Evolutionary conservation across 2,888 invertebrate genomes (phyloP), one percentile per base, ranked within the genome.

Genomic region (Drosophila paramelanica): DNA sequence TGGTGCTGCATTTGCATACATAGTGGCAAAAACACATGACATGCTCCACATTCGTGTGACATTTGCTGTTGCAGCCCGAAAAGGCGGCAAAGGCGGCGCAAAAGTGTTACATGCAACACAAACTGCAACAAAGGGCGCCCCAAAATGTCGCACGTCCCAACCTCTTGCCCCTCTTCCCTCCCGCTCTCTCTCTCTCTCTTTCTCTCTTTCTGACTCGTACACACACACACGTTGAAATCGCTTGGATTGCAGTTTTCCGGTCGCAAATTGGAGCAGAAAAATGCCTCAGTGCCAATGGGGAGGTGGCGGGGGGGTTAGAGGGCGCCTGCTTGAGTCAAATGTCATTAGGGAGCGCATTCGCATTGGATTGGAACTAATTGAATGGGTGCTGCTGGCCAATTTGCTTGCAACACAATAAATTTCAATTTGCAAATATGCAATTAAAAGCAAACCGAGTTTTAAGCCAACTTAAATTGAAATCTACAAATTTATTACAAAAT

Each of bases 1-100:
- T 46, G 66, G 43, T 8, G 53, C 53, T 64, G 62, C 68, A 85
- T 79, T 82, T 77, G 69, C 77, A 84, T 81, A 70, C 76, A 81
- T 59, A 73, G 64, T 64, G 64, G 67, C 79, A 66, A 53, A 42
- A 42, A 25, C n/a, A 73, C 79, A 83, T 84, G 83, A 85, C 81
- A 75, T 88, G 85, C 79, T 81, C 85, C 83, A 85, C 73, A 77
- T 85, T 88, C 74, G 69, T 73, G 74, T 69, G 88, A 82, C 88
- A 85, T 82, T 86, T 79, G 72, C 67, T 59, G 50, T 52, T 45
- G 55, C 50, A 47, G 14, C 36, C 8, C 10, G 31, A 31, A 31
- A 31, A 13, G 36, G 36, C 36, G 36, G 36, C 36, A 36, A 13
- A 36, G 36, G 36, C 13, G n/a, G 14, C 36, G 42, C 43, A 70